Base-by-base conservation (phyloP, 2,797 vertebrate genomes). In the Pseudopleuronectes americanus region DNA sequence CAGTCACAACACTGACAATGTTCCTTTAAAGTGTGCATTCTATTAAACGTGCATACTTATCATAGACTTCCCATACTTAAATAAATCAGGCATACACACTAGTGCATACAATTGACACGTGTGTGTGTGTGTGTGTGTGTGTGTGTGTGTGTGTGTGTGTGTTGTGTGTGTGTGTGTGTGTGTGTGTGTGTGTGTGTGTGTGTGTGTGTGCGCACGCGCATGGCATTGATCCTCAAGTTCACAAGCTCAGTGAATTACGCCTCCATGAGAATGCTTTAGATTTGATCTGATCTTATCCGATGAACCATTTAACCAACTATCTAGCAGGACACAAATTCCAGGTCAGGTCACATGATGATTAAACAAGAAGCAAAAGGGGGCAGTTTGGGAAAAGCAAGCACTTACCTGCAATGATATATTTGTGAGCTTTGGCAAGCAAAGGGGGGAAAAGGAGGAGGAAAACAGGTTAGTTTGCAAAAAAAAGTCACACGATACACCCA, bases 391-490 rank as follows among this genome's bases (percentile, higher is more conserved):
- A 76, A 76, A 66, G 48, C 57, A 41, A 49, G 47, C 16, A 41
- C 94, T 94, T 94, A 95, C 94, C 94, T 93, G 94, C 93, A 79
- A 79, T 65, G 53, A 92, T 87, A 84, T 91, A 94, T 90, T 86
- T 94, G 90, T 93, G 92, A 77, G 90, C 94, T 95, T 94, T 87
- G 47, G 89, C 45, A 86, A 64, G 91, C 90, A 92, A 80, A 38
- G 71, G 36, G 36, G 12, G 12, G 36, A 55, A 36, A 64, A 64
- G 45, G 49, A 70, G 9, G 62, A 73, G 22, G 36, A 41, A 43
- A 43, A 31, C 2, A 23, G 8, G 23, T 43, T n/a, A 51, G 71
- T 88, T 24, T 28, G 22, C 41, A 75, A 48, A 64, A 68, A 66
- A n/a, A 57, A 57, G 53, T 12, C 45, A 54, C 17, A 64, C 5